These are phyloP conservation scores for Stichopus horrens DNA, from an alignment of 53 echinoderm and acorn worm species.

Conservation along the genomic window DNA sequence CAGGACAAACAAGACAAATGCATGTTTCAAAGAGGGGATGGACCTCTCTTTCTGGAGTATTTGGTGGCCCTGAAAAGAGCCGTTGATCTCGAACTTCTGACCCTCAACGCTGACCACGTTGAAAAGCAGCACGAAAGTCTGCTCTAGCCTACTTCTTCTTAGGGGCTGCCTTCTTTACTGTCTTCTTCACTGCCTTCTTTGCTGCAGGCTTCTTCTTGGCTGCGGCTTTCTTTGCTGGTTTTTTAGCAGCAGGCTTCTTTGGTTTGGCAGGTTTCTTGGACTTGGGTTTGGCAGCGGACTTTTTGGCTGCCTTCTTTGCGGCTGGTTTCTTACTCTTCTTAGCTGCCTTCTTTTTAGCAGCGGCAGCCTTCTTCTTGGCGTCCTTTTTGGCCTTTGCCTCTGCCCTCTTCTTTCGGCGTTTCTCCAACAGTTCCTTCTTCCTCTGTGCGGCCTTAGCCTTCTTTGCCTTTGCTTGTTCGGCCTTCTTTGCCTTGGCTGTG, in stretches of 20 bases:
- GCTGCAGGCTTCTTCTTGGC: constrained; percentile 39
- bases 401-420: constrained; percentile 49
- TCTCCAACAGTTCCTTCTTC: constrained; percentile 59
- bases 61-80: constrained; percentile 96
- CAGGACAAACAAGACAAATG: not conserved
- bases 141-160: not conserved
- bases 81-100: constrained; percentile 53
- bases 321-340: constrained; percentile 39
- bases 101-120: not conserved
- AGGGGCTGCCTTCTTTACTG: constrained; percentile 60
- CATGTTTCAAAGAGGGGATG: not conserved
- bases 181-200: constrained; percentile 52
- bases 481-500: constrained; percentile 58
- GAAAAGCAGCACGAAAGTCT: not conserved
- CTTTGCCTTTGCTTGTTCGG: constrained; percentile 57
- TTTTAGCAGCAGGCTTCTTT: constrained; percentile 51
- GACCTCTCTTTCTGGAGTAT: constrained; percentile 62
- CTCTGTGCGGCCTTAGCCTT: constrained; percentile 63
- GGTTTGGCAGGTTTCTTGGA: constrained; percentile 63
- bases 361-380: constrained; percentile 54
- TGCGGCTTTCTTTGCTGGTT: constrained; percentile 65
- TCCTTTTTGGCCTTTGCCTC: constrained; percentile 49
- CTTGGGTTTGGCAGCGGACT: constrained; percentile 56
- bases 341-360: constrained; percentile 57
- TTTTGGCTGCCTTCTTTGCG: constrained; percentile 10